Conservation (phyloP, 1,140 invertebrate species). For the Drosophila sturtevanti region DNA sequence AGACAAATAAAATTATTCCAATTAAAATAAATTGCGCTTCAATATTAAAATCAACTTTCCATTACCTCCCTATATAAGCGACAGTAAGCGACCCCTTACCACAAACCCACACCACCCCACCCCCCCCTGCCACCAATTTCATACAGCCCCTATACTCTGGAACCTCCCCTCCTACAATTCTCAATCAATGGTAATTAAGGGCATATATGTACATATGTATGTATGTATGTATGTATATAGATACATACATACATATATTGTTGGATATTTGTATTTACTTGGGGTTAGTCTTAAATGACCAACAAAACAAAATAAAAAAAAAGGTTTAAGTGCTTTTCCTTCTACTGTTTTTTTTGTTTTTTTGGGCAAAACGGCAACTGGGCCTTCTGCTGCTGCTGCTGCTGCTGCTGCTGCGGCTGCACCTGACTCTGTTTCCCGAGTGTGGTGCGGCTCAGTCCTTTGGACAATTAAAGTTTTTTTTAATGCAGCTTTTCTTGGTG, state of each 20-base stretch:
- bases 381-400: constrained; percentile 20
- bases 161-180: background rate
- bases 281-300: constrained; percentile 1
- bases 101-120: background rate
- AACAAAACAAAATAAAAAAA: background rate
- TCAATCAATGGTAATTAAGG: constrained; percentile 57
- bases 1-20: constrained; percentile 82
- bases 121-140: constrained; percentile 17
- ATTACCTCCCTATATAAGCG: constrained; percentile 11
- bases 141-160: background rate
- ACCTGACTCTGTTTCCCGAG: background rate
- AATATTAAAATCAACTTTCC: constrained; percentile 78
- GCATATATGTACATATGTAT: constrained; percentile 8
- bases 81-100: no score
- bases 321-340: background rate
- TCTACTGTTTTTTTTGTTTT: background rate
- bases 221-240: no score
- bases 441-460: constrained; percentile 4
- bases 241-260: constrained; percentile 32
- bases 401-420: background rate
- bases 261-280: constrained; percentile 17
- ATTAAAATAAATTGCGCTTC: constrained; percentile 81
- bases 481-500: constrained; percentile 44
- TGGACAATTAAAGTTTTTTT: constrained; percentile 76
- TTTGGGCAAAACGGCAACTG: background rate